These are phyloP conservation scores for Noctua comes DNA, from an alignment of 2,888 invertebrate genomes.

Conservation along the genomic window DNA sequence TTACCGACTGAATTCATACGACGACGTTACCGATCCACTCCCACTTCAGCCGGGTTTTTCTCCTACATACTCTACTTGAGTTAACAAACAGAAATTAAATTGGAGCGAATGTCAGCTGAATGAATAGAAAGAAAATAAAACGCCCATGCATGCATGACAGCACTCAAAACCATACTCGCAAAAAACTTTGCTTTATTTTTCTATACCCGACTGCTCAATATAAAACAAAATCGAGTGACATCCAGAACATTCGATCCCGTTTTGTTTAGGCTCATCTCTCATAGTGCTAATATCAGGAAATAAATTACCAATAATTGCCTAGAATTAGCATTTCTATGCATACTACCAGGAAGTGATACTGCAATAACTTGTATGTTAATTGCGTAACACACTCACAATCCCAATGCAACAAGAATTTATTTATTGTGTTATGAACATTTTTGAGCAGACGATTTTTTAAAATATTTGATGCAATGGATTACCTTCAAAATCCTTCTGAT, in stretches of 20 bases:
- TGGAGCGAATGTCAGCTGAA: background rate
- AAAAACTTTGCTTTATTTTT: background rate
- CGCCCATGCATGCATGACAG: background rate
- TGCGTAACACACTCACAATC: background rate
- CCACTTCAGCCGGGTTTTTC: background rate
- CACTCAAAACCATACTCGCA: background rate
- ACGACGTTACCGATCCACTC: background rate
- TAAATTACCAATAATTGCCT: too few species aligned
- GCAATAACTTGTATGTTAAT: background rate
- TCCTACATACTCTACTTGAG: background rate
- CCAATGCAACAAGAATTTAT: background rate
- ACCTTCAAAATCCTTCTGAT: background rate
- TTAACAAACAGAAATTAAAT: background rate
- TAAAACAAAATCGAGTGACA: conserved; percentile 6
- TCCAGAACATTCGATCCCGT: conserved; percentile 18
- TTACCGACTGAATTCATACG: background rate
- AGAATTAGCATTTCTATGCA: background rate
- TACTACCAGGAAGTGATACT: background rate
- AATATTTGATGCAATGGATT: background rate
- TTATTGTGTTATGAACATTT: background rate
- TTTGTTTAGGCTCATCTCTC: background rate
- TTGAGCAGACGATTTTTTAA: background rate
- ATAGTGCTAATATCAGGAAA: background rate
- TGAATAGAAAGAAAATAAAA: conserved; percentile 14
- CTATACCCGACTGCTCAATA: background rate